Conservation (phyloP, 1,140 invertebrate species). For the Adoxophyes honmai region DNA sequence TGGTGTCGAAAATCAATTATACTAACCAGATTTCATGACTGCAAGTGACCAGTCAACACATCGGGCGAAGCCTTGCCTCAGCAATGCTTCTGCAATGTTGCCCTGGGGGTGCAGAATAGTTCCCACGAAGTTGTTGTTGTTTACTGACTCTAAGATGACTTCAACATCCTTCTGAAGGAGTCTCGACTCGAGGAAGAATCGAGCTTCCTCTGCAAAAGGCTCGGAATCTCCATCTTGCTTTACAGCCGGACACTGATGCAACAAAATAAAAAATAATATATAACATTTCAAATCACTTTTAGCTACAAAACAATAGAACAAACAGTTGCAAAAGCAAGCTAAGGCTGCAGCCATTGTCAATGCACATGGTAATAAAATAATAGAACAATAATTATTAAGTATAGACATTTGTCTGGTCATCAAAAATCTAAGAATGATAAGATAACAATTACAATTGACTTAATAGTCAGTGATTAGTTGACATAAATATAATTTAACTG, state of each 20-base stretch:
- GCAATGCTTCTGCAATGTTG: conserved; percentile 96
- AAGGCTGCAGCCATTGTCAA: too few relatives aligned
- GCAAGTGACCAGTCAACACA: conserved; percentile 99
- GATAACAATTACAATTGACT: too few relatives aligned
- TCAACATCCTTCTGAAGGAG: conserved; percentile 96
- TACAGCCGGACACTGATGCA: conserved; percentile 49
- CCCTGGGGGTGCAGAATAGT: conserved; percentile 94
- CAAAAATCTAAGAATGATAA: too few relatives aligned
- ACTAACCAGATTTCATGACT: conserved; percentile 85
- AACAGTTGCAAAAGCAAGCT: too few relatives aligned
- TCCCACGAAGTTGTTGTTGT: conserved; percentile 95
- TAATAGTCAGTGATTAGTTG: too few relatives aligned
- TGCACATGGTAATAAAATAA: too few relatives aligned
- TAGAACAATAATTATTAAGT: too few relatives aligned
- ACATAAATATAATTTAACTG: too few relatives aligned
- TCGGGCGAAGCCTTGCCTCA: conserved; percentile 94
- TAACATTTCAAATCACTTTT: too few relatives aligned
- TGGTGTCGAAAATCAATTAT: conserved; percentile 9
- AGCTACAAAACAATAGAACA: too few relatives aligned
- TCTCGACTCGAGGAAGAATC: conserved; percentile 93
- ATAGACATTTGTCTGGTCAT: too few relatives aligned
- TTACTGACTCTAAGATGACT: conserved; percentile 93
- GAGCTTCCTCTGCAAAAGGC: conserved; percentile 77
- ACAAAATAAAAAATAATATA: too few relatives aligned
- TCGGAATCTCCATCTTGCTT: conserved; percentile 69